Evolutionary conservation across 2,113 vertebrate species (phyloP).

Genomic region (Nothocercus julius): DNA sequence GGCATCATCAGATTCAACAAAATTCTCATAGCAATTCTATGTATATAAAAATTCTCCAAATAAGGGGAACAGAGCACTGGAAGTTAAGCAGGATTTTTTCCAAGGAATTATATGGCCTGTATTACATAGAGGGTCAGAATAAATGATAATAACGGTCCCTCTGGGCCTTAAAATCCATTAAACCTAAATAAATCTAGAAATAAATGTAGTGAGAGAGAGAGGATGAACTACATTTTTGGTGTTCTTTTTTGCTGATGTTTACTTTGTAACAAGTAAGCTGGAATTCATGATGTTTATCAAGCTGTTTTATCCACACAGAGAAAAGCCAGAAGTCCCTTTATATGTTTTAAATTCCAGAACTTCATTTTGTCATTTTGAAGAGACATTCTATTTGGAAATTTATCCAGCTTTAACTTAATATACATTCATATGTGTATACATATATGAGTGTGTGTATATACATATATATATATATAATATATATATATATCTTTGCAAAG

Average conservation of each 20-base stretch:
- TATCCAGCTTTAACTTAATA: neutral
- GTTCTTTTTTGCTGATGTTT: neutral
- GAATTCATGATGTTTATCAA: rapidly evolving
- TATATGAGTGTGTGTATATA: too few species aligned
- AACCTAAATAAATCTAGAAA: neutral
- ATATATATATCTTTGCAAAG: neutral
- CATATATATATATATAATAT: too few species aligned
- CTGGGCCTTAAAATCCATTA: neutral
- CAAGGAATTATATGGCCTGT: neutral
- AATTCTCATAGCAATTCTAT: neutral
- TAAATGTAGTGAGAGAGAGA: neutral
- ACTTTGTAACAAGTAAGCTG: neutral
- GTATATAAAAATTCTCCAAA: neutral
- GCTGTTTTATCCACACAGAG: neutral
- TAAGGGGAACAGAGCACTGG: neutral
- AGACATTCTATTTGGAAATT: neutral
- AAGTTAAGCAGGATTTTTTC: neutral
- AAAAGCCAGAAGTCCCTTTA: neutral
- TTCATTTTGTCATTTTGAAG: neutral
- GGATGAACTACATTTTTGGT: neutral
- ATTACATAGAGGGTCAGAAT: neutral
- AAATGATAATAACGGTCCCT: neutral
- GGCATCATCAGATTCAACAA: neutral
- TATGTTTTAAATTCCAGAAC: neutral
- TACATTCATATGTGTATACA: too few species aligned